Evolutionary conservation across 2,797 vertebrate genomes (phyloP), one percentile per base, ranked within the genome.

Genomic region (Petrocephalus sullivani): DNA sequence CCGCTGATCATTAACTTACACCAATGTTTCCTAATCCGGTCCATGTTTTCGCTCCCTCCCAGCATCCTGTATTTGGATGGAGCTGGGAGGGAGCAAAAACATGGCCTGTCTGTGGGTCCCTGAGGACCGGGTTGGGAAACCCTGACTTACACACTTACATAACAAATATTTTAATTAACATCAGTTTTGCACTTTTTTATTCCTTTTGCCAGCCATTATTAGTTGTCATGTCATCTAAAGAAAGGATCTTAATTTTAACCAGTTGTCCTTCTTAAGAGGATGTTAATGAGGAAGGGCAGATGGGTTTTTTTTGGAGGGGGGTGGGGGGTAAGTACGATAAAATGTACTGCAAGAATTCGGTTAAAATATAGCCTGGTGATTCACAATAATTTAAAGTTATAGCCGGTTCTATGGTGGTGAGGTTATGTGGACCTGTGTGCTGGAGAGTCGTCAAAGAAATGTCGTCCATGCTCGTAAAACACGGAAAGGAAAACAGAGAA

Each of bases 381-480:
- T 83, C 37, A 12, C 46, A 23, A 10, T 53, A 83, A 53, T 83
- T 83, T 0, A 53, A 53, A 83, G 16, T 53, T 83, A 23, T 83
- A 23, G 41, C 51, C 21, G 8, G 64, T 28, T 85, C 19, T 57
- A 90, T 87, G 89, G 86, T 46, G 91, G 85, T 83, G 81, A 91
- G 85, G 58, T 90, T 90, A 91, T 81, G 86, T 82, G 75, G 90
- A 91, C 2, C 0, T 91, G 88, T 91, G 86, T 88, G 85, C 84
- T 90, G 56, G 90, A 88, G 67, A 89, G 89, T 91, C 28, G 23
- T 85, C 83, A 56, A 85, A 71, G 90, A 90, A 91, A 91, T 90
- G 61, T 49, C 49, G 90, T 57, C 87, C 85, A 49, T 87, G 75
- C 90, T 87, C 64, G 87, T 78, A 54, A 84, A 46, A 60, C 53